Evolutionary conservation across 2,888 invertebrate species (phyloP).

Genomic region (Deroplatys truncata): DNA sequence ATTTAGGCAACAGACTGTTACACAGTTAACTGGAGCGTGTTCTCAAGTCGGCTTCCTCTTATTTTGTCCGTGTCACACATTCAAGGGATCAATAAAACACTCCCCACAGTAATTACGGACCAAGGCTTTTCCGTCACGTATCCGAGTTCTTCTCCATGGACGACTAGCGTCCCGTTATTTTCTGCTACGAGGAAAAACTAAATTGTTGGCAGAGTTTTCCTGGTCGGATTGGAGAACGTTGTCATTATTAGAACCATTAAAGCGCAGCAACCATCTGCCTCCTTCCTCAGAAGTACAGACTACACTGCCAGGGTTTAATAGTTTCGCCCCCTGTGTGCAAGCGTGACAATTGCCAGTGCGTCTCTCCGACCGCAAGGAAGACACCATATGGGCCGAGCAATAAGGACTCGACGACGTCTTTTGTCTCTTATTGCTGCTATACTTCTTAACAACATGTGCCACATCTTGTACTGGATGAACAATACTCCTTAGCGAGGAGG

Average conservation of each 20-base stretch:
- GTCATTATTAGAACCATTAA: background rate
- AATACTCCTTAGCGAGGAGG: no score
- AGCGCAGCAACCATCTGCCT: background rate
- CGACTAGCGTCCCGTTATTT: background rate
- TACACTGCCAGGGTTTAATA: background rate
- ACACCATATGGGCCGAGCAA: background rate
- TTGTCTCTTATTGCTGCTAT: background rate
- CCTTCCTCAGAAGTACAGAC: background rate
- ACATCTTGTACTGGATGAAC: background rate
- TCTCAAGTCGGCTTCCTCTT: background rate
- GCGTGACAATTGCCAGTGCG: slow-evolving; percentile 2
- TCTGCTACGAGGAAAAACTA: background rate
- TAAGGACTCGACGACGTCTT: background rate
- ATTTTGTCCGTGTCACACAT: background rate
- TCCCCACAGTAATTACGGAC: background rate
- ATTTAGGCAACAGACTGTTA: no score
- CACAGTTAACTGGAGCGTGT: background rate
- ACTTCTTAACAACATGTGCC: background rate
- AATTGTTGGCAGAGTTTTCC: background rate
- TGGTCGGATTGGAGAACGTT: background rate
- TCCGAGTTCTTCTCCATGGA: background rate
- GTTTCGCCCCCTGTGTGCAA: background rate
- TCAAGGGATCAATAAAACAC: background rate
- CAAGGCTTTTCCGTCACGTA: background rate
- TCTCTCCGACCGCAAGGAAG: background rate